Percentiles rank a stretch among this genome's conserved stretches.
Evolutionary conservation across 2,888 invertebrate species (phyloP).

Genomic region (Chloromyia formosa): DNA sequence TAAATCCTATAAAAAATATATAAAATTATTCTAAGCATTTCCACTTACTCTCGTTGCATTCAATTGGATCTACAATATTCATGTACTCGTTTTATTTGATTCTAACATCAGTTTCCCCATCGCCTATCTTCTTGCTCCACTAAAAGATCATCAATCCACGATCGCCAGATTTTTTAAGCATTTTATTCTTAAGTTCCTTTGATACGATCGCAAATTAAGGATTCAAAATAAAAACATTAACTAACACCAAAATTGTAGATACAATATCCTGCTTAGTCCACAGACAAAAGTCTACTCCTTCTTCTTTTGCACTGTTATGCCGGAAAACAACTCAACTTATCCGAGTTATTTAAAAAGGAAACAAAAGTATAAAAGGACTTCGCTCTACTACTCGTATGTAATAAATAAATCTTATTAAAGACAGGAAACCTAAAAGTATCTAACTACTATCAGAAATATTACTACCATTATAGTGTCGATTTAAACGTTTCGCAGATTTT

Average conservation of each 20-base stretch:
- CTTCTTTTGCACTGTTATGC: no score
- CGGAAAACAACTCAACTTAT: not conserved
- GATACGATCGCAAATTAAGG: constrained; percentile 35
- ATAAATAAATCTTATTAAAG: constrained; percentile 23
- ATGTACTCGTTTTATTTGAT: no score
- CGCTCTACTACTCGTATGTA: not conserved
- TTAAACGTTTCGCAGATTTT: no score
- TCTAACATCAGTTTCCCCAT: not conserved
- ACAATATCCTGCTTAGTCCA: not conserved
- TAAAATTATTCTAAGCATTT: constrained; percentile 5
- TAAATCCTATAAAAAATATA: constrained; percentile 29
- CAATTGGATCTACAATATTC: constrained; percentile 21
- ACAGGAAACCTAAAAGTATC: not conserved
- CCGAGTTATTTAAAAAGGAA: not conserved
- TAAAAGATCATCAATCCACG: constrained; percentile 38
- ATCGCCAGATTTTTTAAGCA: constrained; percentile 11
- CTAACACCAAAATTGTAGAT: constrained; percentile 22
- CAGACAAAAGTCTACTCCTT: not conserved
- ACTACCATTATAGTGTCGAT: no score
- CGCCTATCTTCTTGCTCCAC: not conserved
- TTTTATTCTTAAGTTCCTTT: not conserved
- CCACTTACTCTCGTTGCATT: not conserved
- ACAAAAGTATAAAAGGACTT: not conserved
- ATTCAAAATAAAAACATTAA: constrained; percentile 2
- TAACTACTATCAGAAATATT: constrained; percentile 11